Evolutionary conservation across 2,888 invertebrate genomes (phyloP).

Genomic region (Abscondita cerata): DNA sequence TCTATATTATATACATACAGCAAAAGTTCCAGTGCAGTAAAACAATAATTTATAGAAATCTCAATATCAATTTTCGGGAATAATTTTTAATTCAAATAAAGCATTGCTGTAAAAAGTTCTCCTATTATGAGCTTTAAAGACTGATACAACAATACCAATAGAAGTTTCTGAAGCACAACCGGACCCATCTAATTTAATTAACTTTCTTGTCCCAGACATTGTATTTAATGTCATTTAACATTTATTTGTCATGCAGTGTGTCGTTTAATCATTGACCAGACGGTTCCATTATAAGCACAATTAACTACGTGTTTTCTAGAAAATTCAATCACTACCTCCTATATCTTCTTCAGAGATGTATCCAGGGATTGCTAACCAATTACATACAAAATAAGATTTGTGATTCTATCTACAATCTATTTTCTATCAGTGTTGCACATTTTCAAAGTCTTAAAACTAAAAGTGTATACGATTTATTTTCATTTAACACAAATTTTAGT

Average conservation of each 20-base stretch:
- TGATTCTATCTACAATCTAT: slow-evolving; percentile 31
- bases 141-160: background rate
- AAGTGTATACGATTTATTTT: too few species aligned
- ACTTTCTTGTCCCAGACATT: slow-evolving; percentile 18
- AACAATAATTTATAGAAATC: background rate
- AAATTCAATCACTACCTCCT: slow-evolving; percentile 35
- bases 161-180: background rate
- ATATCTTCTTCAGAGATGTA: slow-evolving; percentile 24
- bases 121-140: background rate
- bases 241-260: slow-evolving; percentile 27
- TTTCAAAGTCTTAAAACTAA: background rate
- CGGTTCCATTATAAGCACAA: slow-evolving; percentile 28
- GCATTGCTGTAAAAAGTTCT: too few species aligned
- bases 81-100: too few species aligned
- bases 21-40: background rate
- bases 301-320: slow-evolving; percentile 30
- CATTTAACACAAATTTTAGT: too few species aligned
- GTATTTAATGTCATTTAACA: slow-evolving; percentile 18
- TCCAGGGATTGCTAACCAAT: slow-evolving; percentile 29
- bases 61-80: too few species aligned
- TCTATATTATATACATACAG: too few species aligned
- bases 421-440: slow-evolving; percentile 9
- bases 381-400: slow-evolving; percentile 34
- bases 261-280: slow-evolving; percentile 29
- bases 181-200: slow-evolving; percentile 10